Conservation (phyloP, 2,797 vertebrate genomes). For the Sebastes kiyomatsui region DNA sequence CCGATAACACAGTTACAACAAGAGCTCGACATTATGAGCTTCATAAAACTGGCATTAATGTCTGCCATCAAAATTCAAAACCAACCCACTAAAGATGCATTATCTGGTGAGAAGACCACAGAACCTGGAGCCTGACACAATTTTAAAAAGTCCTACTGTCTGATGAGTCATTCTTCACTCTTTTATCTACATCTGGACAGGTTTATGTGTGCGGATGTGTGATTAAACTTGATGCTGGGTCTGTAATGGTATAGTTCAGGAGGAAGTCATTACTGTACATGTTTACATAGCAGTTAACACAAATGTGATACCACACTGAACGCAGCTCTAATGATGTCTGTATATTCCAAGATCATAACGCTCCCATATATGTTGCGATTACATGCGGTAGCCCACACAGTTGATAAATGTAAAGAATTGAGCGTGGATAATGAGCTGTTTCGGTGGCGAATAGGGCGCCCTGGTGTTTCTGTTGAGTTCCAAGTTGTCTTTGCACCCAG, state of each 20-base stretch:
- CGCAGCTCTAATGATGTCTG: background rate
- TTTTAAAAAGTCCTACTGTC: background rate
- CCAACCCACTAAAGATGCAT: background rate
- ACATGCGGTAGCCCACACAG: background rate
- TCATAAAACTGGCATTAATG: slow-evolving; percentile 1
- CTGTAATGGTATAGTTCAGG: slow-evolving; percentile 8
- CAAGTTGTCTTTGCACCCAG: slow-evolving; percentile 34
- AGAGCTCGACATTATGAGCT: background rate
- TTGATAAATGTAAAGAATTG: background rate
- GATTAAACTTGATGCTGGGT: background rate
- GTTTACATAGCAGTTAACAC: slow-evolving; percentile 17
- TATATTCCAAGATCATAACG: background rate
- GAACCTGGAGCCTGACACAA: background rate
- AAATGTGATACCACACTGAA: background rate
- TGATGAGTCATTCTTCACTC: slow-evolving; percentile 19
- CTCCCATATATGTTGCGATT: background rate
- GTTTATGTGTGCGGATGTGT: slow-evolving; percentile 26
- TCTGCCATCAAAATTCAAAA: background rate
- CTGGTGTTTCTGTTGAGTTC: background rate
- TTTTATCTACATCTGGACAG: slow-evolving; percentile 27
- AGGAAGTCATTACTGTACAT: slow-evolving; percentile 5
- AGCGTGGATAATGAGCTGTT: background rate
- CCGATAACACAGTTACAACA: background rate
- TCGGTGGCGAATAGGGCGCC: background rate
- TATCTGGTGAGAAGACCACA: background rate